phyloP scores from a whole-genome alignment of 1,140 invertebrate species.

The Meloidogyne exigua region DNA sequence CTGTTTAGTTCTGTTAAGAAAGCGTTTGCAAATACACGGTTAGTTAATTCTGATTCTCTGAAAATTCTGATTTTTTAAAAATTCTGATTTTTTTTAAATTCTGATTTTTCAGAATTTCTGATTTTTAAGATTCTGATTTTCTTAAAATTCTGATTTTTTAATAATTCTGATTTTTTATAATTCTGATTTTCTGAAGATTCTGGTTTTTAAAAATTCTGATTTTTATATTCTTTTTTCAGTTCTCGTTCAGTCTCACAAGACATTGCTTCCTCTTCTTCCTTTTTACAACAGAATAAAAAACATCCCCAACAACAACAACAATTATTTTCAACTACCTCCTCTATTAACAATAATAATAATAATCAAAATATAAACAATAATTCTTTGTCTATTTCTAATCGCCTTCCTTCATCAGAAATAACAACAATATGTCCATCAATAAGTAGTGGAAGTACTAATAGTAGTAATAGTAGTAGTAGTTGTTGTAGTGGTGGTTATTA shows the following conservation, averaged over 20 bases:
- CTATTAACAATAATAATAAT: neutral
- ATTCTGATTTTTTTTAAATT: no score
- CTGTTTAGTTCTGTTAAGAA: constrained; percentile 89
- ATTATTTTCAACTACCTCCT: neutral
- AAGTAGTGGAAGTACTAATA: neutral
- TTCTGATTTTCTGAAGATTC: no score
- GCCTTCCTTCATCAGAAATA: neutral
- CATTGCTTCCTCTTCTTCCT: constrained; percentile 37
- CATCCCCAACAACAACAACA: constrained; percentile 30
- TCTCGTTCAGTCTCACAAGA: constrained; percentile 64
- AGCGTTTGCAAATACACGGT: constrained; percentile 71
- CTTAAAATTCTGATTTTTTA: no score
- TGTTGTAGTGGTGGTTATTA: neutral
- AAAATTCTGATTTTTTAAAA: no score
- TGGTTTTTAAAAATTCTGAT: no score
- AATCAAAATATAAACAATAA: neutral
- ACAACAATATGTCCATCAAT: neutral
- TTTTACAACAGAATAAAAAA: neutral
- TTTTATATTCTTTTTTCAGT: constrained; percentile 15
- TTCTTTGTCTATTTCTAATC: neutral
- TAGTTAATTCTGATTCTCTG: neutral
- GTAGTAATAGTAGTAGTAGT: neutral
- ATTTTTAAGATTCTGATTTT: no score
- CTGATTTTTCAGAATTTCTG: no score
- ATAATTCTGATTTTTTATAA: no score